Base-by-base conservation (phyloP, 2,888 invertebrate species). In the Dryadula phaetusa region DNA sequence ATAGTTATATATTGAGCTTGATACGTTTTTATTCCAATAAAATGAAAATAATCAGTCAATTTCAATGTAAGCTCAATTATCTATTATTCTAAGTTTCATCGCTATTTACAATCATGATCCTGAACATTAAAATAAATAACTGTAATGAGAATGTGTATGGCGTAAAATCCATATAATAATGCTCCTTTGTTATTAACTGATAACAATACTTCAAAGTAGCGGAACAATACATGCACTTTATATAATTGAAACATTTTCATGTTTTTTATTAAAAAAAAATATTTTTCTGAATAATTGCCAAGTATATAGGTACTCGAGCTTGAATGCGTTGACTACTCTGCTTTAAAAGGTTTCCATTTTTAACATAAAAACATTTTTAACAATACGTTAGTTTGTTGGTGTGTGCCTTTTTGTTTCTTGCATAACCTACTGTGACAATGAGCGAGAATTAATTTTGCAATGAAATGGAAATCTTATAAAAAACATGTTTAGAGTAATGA, bases 141-240 rank as follows among this genome's bases (percentile, higher is more conserved):
- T 56, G 22, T 37, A 37, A 49, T 28, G 7, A 61, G 22, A 47
- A 47, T 2, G 25, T 28, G 16, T 62, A 10, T 54, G 5, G 20
- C 18, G 40, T 47, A 28, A 40, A 25, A 52, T 42, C 4, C 53
- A 20, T 32, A 63, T 40, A 54, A 63, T 54, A 63, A 42, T 12
- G 8, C n/a, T n/a, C 52, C 10, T 32, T 44, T 42, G 63, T 53
- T 53, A 53, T 63, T 44, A 63, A 20, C 32, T 14, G 44, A 44
- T 53, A 63, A 63, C 53, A 63, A 63, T 63, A 63, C 20, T 54
- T 63, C 63, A 63, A 44, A 60, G 60, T 44, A 14, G 16, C 5
- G 56, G 12, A 44, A 54, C 62, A 63, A 42, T 54, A 14, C 54
- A n/a, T 44, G 63, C 63, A 63, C 63, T 63, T 63, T 44, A 42